Evolutionary conservation across 2,797 vertebrate genomes (phyloP).

Genomic region (Cossypha polioptera): DNA sequence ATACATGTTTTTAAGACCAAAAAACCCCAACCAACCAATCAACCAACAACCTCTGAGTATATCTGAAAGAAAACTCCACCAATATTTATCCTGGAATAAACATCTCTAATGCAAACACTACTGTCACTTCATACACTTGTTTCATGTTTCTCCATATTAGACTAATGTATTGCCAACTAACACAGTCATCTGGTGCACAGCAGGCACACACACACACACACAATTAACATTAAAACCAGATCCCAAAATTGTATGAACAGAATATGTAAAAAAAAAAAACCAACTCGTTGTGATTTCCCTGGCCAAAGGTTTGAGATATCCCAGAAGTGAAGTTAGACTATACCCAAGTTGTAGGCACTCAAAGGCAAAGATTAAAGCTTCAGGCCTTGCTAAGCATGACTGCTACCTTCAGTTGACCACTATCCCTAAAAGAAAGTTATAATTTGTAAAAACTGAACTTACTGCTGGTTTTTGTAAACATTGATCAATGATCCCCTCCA

Average conservation of each 20-base stretch:
- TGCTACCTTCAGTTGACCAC: background rate
- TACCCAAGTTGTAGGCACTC: background rate
- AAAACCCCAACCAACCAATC: background rate
- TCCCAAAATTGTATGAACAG: background rate
- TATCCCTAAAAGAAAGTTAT: background rate
- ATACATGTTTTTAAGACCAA: background rate
- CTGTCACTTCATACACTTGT: background rate
- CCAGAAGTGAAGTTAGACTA: background rate
- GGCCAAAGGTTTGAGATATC: background rate
- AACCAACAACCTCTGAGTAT: background rate
- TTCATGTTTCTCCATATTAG: background rate
- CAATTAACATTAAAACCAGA: background rate
- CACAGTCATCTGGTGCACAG: background rate
- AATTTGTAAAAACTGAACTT: conserved; percentile 61
- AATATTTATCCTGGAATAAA: background rate
- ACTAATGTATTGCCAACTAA: background rate
- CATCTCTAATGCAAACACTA: background rate
- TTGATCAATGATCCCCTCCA: conserved; percentile 89
- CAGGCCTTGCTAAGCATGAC: background rate
- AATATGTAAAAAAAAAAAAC: background rate
- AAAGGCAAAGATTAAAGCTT: background rate
- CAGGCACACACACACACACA: background rate
- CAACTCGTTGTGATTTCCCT: background rate
- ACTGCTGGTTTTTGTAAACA: conserved; percentile 96
- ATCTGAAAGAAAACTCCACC: background rate